Percentiles rank a stretch among this genome's conserved stretches.
phyloP scores from a whole-genome alignment of 2,797 vertebrate genomes.

The Acropternis orthonyx region DNA sequence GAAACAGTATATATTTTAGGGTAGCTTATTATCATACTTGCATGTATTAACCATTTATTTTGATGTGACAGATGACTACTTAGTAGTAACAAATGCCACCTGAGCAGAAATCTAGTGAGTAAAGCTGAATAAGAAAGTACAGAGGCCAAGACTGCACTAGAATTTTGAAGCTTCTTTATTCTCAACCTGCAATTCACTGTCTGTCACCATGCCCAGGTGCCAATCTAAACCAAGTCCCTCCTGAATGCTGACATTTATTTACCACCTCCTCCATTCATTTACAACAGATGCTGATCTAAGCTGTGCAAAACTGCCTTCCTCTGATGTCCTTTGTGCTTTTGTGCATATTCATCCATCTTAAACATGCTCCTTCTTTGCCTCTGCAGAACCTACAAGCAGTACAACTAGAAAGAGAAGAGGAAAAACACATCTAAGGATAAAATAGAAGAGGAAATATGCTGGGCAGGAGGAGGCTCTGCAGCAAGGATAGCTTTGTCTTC shows the following conservation, averaged over 20 bases:
- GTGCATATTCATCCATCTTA: neutral
- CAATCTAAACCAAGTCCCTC: neutral
- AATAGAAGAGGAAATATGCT: neutral
- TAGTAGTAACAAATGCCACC: neutral
- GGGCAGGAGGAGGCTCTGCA: neutral
- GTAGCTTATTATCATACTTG: neutral
- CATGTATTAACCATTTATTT: constrained; percentile 16
- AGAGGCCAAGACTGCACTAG: neutral
- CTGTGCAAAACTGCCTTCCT: neutral
- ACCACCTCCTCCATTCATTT: neutral
- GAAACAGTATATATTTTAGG: neutral
- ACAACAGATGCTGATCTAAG: neutral
- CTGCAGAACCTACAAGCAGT: neutral
- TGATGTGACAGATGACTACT: neutral
- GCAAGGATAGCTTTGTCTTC: neutral
- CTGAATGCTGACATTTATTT: neutral
- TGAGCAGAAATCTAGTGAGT: neutral
- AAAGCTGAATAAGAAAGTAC: neutral
- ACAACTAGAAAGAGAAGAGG: neutral
- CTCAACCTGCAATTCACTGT: neutral
- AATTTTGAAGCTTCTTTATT: neutral
- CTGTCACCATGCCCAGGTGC: neutral
- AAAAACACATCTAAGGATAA: neutral
- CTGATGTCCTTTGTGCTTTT: neutral
- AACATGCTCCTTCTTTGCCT: neutral